Evolutionary conservation across 2,113 vertebrate species (phyloP).

Genomic region (Semnopithecus entellus): DNA sequence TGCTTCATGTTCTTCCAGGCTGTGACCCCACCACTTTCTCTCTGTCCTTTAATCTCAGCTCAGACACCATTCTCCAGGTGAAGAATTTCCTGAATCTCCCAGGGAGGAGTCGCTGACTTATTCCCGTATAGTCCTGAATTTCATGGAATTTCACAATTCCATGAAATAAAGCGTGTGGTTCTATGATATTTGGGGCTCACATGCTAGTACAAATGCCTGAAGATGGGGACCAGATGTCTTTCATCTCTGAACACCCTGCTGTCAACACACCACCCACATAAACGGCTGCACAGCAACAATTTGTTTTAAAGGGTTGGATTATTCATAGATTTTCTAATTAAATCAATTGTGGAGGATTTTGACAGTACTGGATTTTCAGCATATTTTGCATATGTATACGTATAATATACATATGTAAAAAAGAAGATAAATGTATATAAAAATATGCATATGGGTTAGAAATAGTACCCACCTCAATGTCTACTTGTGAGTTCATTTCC

Average conservation of each 20-base stretch:
- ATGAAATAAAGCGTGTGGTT: too few species aligned
- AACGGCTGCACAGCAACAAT: background rate
- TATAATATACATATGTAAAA: background rate
- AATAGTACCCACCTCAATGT: background rate
- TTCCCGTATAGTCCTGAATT: background rate
- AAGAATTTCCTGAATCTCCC: background rate
- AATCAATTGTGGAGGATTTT: background rate
- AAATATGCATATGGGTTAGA: background rate
- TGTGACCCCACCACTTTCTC: background rate
- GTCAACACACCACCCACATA: background rate
- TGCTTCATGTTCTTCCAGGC: background rate
- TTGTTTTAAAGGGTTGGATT: background rate
- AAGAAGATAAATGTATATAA: background rate
- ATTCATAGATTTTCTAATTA: background rate
- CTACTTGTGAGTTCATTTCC: too few species aligned
- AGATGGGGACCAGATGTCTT: background rate
- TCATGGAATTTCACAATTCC: background rate
- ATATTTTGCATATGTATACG: background rate
- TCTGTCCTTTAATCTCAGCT: background rate
- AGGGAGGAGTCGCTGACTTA: background rate
- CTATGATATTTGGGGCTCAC: background rate
- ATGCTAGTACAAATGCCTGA: too few species aligned
- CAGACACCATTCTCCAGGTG: background rate
- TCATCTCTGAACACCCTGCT: background rate
- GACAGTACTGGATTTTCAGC: background rate